phyloP scores from a whole-genome alignment of 2,113 vertebrate species.

The Cottus gobio region DNA sequence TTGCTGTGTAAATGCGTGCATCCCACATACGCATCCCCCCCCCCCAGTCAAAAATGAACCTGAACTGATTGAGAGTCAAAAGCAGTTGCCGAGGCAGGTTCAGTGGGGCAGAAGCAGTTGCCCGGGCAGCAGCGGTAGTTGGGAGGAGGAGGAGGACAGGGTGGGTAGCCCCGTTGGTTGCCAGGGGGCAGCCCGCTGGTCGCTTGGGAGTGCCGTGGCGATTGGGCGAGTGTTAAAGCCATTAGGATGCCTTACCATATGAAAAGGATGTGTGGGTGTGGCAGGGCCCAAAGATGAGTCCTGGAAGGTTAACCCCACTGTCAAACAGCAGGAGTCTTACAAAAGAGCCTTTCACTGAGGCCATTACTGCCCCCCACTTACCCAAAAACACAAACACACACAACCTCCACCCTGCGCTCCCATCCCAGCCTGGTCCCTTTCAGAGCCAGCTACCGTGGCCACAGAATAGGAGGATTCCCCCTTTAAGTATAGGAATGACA shows the following conservation, averaged over 20 bases:
- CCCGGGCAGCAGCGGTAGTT: conserved; percentile 60
- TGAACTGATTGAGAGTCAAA: conserved; percentile 82
- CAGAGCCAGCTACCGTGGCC: conserved; percentile 60
- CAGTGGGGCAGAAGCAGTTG: conserved; percentile 81
- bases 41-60: conserved; percentile 73
- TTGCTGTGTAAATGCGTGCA: conserved; percentile 11
- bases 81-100: conserved; percentile 79
- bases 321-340: conserved; percentile 86
- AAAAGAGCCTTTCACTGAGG: conserved; percentile 84
- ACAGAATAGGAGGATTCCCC: conserved; percentile 69
- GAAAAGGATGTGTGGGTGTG: conserved; percentile 85
- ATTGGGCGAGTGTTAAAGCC: conserved; percentile 81
- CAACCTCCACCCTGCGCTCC: conserved; percentile 44
- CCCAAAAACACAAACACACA: conserved; percentile 20
- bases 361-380: conserved; percentile 42
- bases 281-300: conserved; percentile 83
- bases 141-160: conserved; percentile 33
- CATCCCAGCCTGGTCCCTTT: conserved; percentile 55
- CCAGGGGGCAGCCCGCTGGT: conserved; percentile 54
- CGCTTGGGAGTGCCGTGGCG: conserved; percentile 59
- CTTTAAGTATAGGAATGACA: conserved; percentile 79
- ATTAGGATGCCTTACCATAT: conserved; percentile 89
- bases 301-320: conserved; percentile 85
- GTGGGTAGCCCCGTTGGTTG: conserved; percentile 41
- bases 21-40: conserved; percentile 41